phyloP scores from a whole-genome alignment of 1,140 invertebrate species.

The Dreissena polymorpha region DNA sequence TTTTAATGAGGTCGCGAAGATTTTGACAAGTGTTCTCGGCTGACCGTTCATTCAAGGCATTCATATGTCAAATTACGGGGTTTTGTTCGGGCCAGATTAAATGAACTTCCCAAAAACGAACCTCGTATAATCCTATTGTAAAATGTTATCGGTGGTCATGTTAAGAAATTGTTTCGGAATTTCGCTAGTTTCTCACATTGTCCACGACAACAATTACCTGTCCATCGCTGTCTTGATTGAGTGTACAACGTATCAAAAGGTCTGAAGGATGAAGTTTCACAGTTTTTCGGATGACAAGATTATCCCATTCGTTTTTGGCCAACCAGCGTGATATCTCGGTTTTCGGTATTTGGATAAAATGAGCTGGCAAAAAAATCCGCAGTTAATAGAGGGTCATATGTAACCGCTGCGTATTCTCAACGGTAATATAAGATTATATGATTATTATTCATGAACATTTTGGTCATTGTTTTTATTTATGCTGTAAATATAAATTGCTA shows the following conservation, averaged over 20 bases:
- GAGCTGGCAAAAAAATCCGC: neutral
- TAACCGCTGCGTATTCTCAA: too few relatives aligned
- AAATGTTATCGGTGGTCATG: slow-evolving; percentile 31
- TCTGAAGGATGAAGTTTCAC: slow-evolving; percentile 36
- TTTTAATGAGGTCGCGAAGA: slow-evolving; percentile 53
- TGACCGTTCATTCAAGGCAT: slow-evolving; percentile 51
- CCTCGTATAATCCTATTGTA: slow-evolving; percentile 55
- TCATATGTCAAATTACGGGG: slow-evolving; percentile 58
- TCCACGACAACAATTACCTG: slow-evolving; percentile 39
- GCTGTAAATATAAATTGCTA: too few relatives aligned
- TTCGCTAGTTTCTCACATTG: slow-evolving; percentile 52
- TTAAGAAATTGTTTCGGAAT: slow-evolving; percentile 51
- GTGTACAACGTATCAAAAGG: slow-evolving; percentile 29
- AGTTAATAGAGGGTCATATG: too few relatives aligned
- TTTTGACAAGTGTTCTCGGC: slow-evolving; percentile 48
- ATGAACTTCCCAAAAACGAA: slow-evolving; percentile 59
- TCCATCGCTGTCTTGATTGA: slow-evolving; percentile 35
- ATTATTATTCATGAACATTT: too few relatives aligned
- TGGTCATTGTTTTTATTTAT: too few relatives aligned
- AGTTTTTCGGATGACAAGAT: slow-evolving; percentile 30
- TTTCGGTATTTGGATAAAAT: slow-evolving; percentile 16
- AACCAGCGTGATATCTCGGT: neutral
- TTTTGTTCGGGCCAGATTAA: slow-evolving; percentile 55
- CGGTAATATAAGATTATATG: too few relatives aligned
- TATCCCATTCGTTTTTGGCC: slow-evolving; percentile 29